These are phyloP conservation scores for Dione juno DNA, from an alignment of 2,888 invertebrate genomes.

Conservation along the genomic window DNA sequence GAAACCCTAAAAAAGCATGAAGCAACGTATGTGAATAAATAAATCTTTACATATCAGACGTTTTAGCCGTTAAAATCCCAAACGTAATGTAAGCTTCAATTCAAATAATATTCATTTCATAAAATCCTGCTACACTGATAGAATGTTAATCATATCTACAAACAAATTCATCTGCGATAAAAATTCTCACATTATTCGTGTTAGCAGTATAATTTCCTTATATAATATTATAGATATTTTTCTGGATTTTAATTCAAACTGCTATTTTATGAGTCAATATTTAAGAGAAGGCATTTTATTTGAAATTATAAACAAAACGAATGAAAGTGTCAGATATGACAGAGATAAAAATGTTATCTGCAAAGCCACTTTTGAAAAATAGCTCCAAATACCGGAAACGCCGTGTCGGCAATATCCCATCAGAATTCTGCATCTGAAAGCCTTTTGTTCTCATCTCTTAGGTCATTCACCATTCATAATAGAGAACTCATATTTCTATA, in stretches of 20 bases:
- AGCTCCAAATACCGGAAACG: constrained; percentile 31
- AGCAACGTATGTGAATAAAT: neutral
- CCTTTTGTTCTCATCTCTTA: constrained; percentile 29
- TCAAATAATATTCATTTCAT: constrained; percentile 30
- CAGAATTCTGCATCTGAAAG: constrained; percentile 31
- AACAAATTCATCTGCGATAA: constrained; percentile 32
- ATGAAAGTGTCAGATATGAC: constrained; percentile 4
- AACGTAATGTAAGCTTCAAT: constrained; percentile 18
- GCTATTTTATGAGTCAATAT: too few relatives aligned
- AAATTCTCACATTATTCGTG: constrained; percentile 28
- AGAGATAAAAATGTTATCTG: constrained; percentile 13
- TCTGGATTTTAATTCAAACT: too few relatives aligned
- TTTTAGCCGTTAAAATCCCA: constrained; percentile 27
- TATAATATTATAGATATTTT: too few relatives aligned
- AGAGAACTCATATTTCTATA: constrained; percentile 4
- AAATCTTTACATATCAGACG: neutral
- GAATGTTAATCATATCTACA: constrained; percentile 36
- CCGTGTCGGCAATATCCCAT: constrained; percentile 35
- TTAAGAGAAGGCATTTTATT: neutral
- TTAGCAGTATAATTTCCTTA: too few relatives aligned
- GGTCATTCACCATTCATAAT: constrained; percentile 28
- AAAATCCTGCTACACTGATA: constrained; percentile 28
- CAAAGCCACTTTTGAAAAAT: constrained; percentile 27
- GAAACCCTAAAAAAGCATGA: too few relatives aligned
- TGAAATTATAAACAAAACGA: neutral